Conservation (phyloP, 2,797 vertebrate species). For the Amblyopsis hoosieri region DNA sequence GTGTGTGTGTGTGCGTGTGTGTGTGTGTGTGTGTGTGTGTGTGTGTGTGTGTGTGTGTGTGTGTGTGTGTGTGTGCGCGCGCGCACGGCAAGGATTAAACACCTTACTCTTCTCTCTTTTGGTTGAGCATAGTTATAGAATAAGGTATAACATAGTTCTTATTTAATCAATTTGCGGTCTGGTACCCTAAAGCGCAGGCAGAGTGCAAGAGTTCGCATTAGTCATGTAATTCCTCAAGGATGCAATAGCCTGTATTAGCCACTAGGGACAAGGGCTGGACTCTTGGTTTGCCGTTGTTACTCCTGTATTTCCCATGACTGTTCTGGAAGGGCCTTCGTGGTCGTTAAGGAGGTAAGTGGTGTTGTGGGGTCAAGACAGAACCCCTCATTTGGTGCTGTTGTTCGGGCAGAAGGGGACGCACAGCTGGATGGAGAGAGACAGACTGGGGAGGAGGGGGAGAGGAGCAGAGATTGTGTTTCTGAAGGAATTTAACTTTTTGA, state of each 20-base stretch:
- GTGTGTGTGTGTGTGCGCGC: background rate
- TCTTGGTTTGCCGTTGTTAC: constrained; percentile 55
- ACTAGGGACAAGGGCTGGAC: constrained; percentile 27
- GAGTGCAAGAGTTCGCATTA: too few species aligned
- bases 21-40: background rate
- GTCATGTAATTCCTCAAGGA: too few species aligned
- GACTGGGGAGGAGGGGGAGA: constrained; percentile 1
- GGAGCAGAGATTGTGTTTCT: constrained; percentile 8
- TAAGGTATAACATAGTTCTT: too few species aligned
- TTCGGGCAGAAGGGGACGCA: constrained; percentile 49
- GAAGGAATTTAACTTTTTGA: constrained; percentile 7
- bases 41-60: background rate
- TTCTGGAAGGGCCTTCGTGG: constrained; percentile 41
- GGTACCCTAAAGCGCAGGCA: too few species aligned
- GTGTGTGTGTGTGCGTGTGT: too few species aligned
- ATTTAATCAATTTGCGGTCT: too few species aligned
- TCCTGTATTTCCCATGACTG: constrained; percentile 54
- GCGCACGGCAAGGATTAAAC: background rate
- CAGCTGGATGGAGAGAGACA: constrained; percentile 45
- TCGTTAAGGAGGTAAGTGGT: constrained; percentile 56
- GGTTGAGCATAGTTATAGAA: too few species aligned
- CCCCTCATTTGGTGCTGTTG: constrained; percentile 70
- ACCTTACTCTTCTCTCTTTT: background rate
- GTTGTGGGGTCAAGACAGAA: constrained; percentile 67
- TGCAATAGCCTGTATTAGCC: too few species aligned